Evolutionary conservation across 2,113 vertebrate species (phyloP).

Genomic region (Sceloporus tristichus): DNA sequence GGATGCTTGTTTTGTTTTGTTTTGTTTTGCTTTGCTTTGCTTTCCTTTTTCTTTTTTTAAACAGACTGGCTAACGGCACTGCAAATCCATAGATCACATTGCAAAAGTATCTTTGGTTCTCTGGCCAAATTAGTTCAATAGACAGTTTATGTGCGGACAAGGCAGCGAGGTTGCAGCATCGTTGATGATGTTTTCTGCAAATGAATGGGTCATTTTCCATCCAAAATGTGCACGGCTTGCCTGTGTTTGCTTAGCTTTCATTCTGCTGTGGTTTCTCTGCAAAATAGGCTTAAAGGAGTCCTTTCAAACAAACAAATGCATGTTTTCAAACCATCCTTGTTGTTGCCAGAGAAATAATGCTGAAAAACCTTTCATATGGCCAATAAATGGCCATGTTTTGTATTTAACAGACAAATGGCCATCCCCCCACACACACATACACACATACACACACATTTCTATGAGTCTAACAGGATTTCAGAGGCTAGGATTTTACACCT

Average conservation of each 20-base stretch:
- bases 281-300: conserved; percentile 31
- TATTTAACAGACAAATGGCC: not conserved
- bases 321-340: conserved; percentile 17
- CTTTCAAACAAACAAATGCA: conserved; percentile 5
- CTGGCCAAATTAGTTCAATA: conserved; percentile 40
- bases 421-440: not conserved
- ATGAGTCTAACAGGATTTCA: not conserved
- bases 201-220: conserved; percentile 56
- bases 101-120: conserved; percentile 24
- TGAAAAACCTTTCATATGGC: conserved; percentile 35
- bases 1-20: rapidly evolving
- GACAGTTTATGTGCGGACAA: conserved; percentile 47
- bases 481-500: not conserved
- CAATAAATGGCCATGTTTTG: conserved; percentile 34
- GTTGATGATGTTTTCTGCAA: conserved; percentile 53
- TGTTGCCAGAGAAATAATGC: conserved; percentile 44
- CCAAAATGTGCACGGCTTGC: conserved; percentile 52
- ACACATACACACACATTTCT: not conserved
- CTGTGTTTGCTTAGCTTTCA: not conserved
- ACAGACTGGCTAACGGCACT: not conserved
- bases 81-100: conserved; percentile 54
- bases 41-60: not conserved
- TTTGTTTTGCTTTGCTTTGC: rapidly evolving
- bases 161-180: conserved; percentile 32
- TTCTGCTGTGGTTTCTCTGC: conserved; percentile 45